Evolutionary conservation across 2,797 vertebrate species (phyloP).

Genomic region (Pseudochirops corinnae): DNA sequence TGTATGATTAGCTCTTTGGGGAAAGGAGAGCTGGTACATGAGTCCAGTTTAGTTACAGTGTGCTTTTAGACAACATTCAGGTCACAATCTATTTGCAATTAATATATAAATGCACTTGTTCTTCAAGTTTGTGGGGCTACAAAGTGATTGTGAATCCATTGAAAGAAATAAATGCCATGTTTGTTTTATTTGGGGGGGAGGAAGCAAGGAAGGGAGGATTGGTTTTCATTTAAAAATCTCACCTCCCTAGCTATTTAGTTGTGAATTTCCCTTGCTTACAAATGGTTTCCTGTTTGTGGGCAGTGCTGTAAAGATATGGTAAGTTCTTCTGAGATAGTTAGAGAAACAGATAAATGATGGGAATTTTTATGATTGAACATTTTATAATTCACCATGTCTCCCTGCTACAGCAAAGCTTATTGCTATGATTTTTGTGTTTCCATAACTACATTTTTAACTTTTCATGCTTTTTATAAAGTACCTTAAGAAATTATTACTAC

Average conservation of each 20-base stretch:
- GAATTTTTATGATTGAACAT: conserved; percentile 42
- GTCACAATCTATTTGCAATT: neutral
- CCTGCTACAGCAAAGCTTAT: conserved; percentile 38
- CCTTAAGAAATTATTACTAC: conserved; percentile 27
- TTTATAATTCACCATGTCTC: conserved; percentile 3
- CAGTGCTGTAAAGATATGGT: conserved; percentile 37
- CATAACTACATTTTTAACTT: neutral
- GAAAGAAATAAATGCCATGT: neutral
- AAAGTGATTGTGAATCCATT: neutral
- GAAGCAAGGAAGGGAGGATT: neutral
- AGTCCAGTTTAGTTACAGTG: neutral
- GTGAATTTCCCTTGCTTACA: conserved; percentile 56
- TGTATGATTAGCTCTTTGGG: neutral
- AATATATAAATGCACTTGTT: conserved; percentile 22
- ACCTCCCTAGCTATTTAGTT: conserved; percentile 52
- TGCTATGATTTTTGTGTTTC: conserved; percentile 45
- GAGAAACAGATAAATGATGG: conserved; percentile 33
- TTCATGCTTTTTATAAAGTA: conserved; percentile 28
- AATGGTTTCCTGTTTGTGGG: conserved; percentile 48
- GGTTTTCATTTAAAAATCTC: conserved; percentile 48
- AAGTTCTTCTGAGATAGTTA: conserved; percentile 48
- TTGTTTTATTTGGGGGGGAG: conserved; percentile 43
- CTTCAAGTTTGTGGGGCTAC: neutral
- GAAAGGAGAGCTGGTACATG: neutral
- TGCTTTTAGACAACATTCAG: neutral